Evolutionary conservation across 2,888 invertebrate genomes (phyloP).

Genomic region (Drosophila yooni): DNA sequence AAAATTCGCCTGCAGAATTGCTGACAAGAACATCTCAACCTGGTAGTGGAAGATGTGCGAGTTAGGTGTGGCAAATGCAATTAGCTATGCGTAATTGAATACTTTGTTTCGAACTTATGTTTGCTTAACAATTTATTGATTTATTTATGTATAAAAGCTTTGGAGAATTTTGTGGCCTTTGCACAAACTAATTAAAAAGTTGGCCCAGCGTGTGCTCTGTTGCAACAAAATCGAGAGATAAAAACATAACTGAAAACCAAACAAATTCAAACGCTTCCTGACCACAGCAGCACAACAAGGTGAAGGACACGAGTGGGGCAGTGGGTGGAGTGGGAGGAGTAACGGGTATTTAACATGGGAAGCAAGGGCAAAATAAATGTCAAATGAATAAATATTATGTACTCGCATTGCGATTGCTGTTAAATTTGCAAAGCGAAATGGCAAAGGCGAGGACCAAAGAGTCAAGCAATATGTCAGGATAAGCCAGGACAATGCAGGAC

Average conservation of each 20-base stretch:
- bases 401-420: conserved; percentile 54
- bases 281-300: background rate
- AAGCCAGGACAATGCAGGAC: conserved; percentile 25
- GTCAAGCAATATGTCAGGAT: conserved; percentile 33
- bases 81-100: conserved; percentile 64
- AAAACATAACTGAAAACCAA: conserved; percentile 43
- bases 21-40: background rate
- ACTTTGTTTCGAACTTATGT: conserved; percentile 39
- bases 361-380: conserved; percentile 43
- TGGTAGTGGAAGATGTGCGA: background rate
- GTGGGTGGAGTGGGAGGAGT: background rate
- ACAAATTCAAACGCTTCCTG: conserved; percentile 46
- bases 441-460: conserved; percentile 26
- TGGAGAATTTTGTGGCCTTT: conserved; percentile 33
- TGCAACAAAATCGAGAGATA: conserved; percentile 10
- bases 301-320: background rate
- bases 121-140: conserved; percentile 43
- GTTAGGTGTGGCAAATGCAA: conserved; percentile 42
- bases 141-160: conserved; percentile 31
- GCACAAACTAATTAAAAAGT: conserved; percentile 70
- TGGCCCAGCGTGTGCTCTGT: conserved; percentile 31
- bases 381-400: conserved; percentile 72
- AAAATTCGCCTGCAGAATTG: background rate
- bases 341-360: background rate
- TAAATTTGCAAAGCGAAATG: conserved; percentile 45